Percentiles rank a stretch among this genome's conserved stretches.
Evolutionary conservation across 2,797 vertebrate genomes (phyloP).

Genomic region (Girardinus metallicus): DNA sequence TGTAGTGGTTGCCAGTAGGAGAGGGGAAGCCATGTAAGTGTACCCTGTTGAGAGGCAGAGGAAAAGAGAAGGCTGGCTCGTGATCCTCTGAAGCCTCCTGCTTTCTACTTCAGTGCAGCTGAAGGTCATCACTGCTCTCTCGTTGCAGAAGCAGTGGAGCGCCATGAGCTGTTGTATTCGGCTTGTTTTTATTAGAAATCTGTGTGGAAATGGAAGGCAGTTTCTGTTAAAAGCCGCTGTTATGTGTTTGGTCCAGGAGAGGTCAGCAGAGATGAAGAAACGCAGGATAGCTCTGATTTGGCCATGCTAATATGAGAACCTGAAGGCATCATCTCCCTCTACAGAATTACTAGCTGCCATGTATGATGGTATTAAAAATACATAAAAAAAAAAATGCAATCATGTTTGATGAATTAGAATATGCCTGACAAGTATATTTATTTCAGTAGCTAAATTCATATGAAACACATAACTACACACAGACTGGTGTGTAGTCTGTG

Average conservation of each 20-base stretch:
- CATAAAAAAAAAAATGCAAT: neutral
- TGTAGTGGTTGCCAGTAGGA: neutral
- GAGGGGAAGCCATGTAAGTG: neutral
- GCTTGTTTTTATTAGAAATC: neutral
- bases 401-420: neutral
- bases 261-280: constrained; percentile 12
- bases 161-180: neutral
- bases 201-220: neutral
- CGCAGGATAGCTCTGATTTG: neutral
- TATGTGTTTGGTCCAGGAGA: neutral
- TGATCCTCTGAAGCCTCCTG: neutral
- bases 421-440: neutral
- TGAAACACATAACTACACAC: neutral
- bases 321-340: neutral
- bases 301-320: neutral
- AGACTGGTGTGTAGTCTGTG: neutral
- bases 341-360: neutral
- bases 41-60: constrained; percentile 2
- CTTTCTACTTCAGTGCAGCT: constrained; percentile 4
- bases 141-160: neutral
- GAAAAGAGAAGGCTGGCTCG: neutral
- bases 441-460: neutral
- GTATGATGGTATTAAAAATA: neutral
- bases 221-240: neutral
- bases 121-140: neutral